Base-by-base conservation (phyloP, 1,140 invertebrate species). In the Arctopsyche grandis region DNA sequence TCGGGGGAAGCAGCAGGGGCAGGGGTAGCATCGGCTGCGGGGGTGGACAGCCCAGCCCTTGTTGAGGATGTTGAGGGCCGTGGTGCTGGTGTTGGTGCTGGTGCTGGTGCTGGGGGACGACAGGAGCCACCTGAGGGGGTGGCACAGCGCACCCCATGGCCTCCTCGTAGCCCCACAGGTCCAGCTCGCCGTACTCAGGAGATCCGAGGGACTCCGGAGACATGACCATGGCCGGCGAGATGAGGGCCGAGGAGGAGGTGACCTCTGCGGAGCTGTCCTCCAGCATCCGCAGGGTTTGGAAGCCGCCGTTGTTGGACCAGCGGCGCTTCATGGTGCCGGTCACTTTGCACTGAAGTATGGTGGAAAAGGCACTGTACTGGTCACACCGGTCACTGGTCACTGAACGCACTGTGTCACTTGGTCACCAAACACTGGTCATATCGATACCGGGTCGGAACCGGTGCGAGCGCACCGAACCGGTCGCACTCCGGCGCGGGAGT, bases 181-280 rank as follows among this genome's bases (percentile, higher is more conserved):
- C 94, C 60, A 95, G 89, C 81, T 95, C 94, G 71, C 93, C 92
- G 84, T 94, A 91, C 88, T 84, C 93, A 86, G 85, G 91, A 77
- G 92, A 91, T 82, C 88, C 86, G 83, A 94, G 86, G 29, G 92
- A 93, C 71, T 92, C 91, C 16, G 92, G 91, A 52, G 93, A 93
- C 91, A 92, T 91, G 80, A 90, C 90, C 88, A 89, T 91, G 86
- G 89, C 91, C 86, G 91, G 83, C 84, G 87, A 83, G 79, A 89
- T 84, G 16, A 91, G 84, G 78, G 89, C 89, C 56, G 92, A 93
- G 16, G 93, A 94, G 63, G 92, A 93, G 19, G 93, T 93, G 83
- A 94, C 93, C 86, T 94, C 93, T 52, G 92, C 91, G 66, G 91
- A 93, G 85, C 91, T 91, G 84, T 94, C 93, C 85, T 93, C 92